Conservation (phyloP, 2,888 invertebrate genomes). For the Acanthopleura granulata region DNA sequence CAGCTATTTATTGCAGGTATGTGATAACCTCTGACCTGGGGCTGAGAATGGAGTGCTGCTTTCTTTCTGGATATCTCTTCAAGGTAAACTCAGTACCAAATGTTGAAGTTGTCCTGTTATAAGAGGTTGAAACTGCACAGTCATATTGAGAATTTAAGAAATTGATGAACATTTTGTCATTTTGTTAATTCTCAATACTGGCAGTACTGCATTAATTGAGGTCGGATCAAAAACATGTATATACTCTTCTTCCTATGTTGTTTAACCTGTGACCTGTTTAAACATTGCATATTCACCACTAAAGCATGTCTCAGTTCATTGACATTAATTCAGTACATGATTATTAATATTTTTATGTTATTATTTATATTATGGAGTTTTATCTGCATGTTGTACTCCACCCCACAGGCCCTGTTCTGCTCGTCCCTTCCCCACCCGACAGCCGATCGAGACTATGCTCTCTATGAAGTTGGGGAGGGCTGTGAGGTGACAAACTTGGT, state of each 20-base stretch:
- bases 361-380: neutral
- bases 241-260: too few species aligned
- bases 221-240: too few species aligned
- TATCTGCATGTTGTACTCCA: neutral
- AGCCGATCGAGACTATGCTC: conserved; percentile 67
- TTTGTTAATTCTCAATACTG: too few species aligned
- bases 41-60: conserved; percentile 64
- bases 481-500: conserved; percentile 65
- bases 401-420: conserved; percentile 63
- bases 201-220: too few species aligned
- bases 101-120: too few species aligned
- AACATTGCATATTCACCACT: too few species aligned
- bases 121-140: too few species aligned
- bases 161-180: too few species aligned
- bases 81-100: conserved; percentile 48
- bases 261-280: too few species aligned
- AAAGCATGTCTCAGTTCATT: too few species aligned
- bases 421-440: conserved; percentile 67
- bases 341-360: neutral
- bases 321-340: neutral
- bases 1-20: conserved; percentile 49
- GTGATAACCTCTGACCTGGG: conserved; percentile 65
- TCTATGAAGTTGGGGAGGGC: conserved; percentile 66
- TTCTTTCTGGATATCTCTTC: conserved; percentile 66
- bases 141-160: too few species aligned